Evolutionary conservation across 30 jellyfish, hydroid and myxozoan genomes (phyloP), one percentile per base, ranked within the genome.

Genomic region (Hydractinia echinata): DNA sequence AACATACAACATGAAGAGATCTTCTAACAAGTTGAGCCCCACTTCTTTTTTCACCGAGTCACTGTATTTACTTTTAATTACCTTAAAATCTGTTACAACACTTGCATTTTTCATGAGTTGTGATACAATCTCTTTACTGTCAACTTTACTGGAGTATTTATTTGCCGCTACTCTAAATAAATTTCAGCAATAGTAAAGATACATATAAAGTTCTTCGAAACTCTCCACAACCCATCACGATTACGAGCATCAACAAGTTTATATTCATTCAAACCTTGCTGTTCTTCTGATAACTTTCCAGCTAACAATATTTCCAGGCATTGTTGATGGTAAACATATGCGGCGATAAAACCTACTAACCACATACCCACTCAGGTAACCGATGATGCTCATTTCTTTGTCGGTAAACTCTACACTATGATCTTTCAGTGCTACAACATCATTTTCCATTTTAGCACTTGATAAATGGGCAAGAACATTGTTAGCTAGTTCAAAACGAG

Each of bases 391-490:
- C 0, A n/a, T 64, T 58, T 58, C 69, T 64, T 64, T 64, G 19
- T 6, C 2, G 39, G 74, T 6, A 64, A 64, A 64, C 18, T 7
- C 39, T 64, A n/a, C 74, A 13, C 9, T 64, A 13, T 64, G 51
- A 44, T 64, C 39, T 44, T 13, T 64, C 19, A 64, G 39, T n/a
- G 19, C 74, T n/a, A 64, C 51, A 6, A 51, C 39, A 13, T 64
- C 74, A 44, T 64, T 64, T 13, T 64, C 19, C 15, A 72, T 16
- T 19, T 53, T 8, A 18, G 44, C 83, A 74, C 81, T 80, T 53
- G 86, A 79, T 53, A 86, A 68, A 66, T 86, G 95, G 51, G 87
- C 92, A 67, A 86, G 81, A 77, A 86, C 88, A 81, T 79, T 87
- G 81, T 80, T 86, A 67, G 88, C 95, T 5, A 86, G 76, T 84